Base-by-base conservation (phyloP, 1,140 invertebrate species). In the Mylabris phalerata region DNA sequence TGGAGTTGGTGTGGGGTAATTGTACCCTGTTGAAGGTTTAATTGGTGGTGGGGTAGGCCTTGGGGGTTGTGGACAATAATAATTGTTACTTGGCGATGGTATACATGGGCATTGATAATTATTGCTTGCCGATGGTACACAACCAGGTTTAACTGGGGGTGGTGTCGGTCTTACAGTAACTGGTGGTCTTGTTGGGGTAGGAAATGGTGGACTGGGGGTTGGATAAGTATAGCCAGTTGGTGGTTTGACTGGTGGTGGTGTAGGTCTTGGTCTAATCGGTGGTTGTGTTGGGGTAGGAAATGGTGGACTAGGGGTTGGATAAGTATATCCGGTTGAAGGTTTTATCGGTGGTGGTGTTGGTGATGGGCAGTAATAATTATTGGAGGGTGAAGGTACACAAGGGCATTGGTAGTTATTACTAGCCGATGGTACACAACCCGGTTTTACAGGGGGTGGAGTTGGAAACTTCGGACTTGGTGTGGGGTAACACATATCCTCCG, bases 11-110 rank as follows among this genome's bases (percentile, higher is more conserved):
- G 32, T 32, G 4, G 32, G 32, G 7, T 32, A 32, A 32, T 7
- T 32, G 32, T 32, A 32, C 7, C 32, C 32, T 7, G 32, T 4
- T 7, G 32, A 5, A 32, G 48, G 48, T 39, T 40, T n/a, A 7
- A 9, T 10, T 11, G 54, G 59, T 4, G 59, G 50, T 51, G 10
- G 56, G 51, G 49, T 60, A 48, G 39, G 55, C 51, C 52, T 38
- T 58, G 44, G 39, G 32, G 9, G 48, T 58, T n/a, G 42, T 46
- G 47, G 13, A 46, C 11, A 49, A 13, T 32, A 32, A 7, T 3
- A 45, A 11, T 45, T 48, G 6, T 48, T 50, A 42, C 50, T 50
- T 45, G 40, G 32, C 7, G 32, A 32, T 32, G 45, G 40, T 41
- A 54, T 48, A 26, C 25, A 40, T 9, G 42, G 44, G 6, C 27